Base-by-base conservation (phyloP, 2,113 vertebrate genomes). In the Scalopus aquaticus region DNA sequence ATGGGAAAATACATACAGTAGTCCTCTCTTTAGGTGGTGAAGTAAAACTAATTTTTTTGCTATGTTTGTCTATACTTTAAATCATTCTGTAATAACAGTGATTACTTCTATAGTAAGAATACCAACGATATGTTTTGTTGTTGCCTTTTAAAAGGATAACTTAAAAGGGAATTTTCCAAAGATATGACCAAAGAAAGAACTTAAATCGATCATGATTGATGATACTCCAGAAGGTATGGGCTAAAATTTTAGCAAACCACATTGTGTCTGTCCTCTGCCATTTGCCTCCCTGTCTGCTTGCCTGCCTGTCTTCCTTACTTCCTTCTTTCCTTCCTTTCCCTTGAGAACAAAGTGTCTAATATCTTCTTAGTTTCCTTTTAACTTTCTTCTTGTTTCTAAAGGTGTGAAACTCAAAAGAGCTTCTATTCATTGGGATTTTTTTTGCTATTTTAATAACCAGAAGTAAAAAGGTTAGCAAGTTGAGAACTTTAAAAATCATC, bases 371-470 rank as follows among this genome's bases (percentile, higher is more conserved):
- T 64, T 95, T 74, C 70, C 44, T 95, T 95, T 92, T 51, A 39
- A 74, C 24, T 90, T 93, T 88, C 69, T 93, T 88, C 37, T 77
- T 73, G 42, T 78, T 96, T 87, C 58, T 58, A 88, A 90, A 17
- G 26, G 15, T 60, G 9, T 82, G 74, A 87, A 76, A 37, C 22
- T 62, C 26, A 58, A 77, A 77, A 85, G 37, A 93, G 49, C 35
- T 49, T 69, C 56, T n/a, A 81, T 51, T 91, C 54, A 58, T 51
- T 73, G 26, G 22, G 6, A 7, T 42, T 82, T 56, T 56, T 56
- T 56, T 86, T 79, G 6, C 8, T 91, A 44, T 93, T 10, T 26
- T 30, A 70, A 54, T 39, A 96, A 22, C 46, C 49, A 81, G 54
- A 93, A 91, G 46, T 69, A 13, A 69, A 89, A 82, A 82, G 12